Base-by-base conservation (phyloP, 2,888 invertebrate species). In the Choristoneura rosaceana region DNA sequence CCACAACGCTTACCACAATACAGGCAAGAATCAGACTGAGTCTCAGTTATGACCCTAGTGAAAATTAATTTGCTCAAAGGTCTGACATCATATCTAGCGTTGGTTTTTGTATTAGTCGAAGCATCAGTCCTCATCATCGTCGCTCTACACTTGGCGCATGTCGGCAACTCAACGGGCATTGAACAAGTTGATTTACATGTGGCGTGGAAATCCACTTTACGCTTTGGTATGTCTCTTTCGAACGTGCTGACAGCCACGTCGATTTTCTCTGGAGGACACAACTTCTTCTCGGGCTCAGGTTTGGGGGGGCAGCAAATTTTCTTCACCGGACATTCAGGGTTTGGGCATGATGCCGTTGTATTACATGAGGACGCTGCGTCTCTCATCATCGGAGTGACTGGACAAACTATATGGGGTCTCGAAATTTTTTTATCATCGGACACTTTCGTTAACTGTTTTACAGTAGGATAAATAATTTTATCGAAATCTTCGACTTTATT, bases 1-100 rank as follows among this genome's bases (percentile, higher is more conserved):
- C 55, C 55, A 55, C 55, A 55, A 3, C 4, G 3, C 10, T 12
- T 25, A 4, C 55, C 55, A 12, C 55, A 55, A 25, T 25, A 55
- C 55, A 25, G 17, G 55, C 55, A 55, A 25, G 55, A 25, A n/a
- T 55, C 55, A 10, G 55, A 55, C 25, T 55, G 55, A 7, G 55
- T 2, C 17, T 25, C 25, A 4, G 55, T 25, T 17, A 55, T 25
- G 12, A n/a, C 25, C 25, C 25, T 12, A 7, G 55, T 55, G 17
- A 25, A 55, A 17, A 55, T 15, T 8, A 52, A n/a, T 15, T 47
- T 9, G 8, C 25, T 55, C 25, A 55, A 25, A 25, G 55, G 55
- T 25, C 55, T 55, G 4, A 55, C 55, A 12, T 55, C 55, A 25
- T 12, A 55, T 55, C 55, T 17, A 12, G 25, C 25, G 12, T 55